These are phyloP conservation scores for Myotis brandtii DNA, from an alignment of 2,113 vertebrate species.

Conservation along the genomic window DNA sequence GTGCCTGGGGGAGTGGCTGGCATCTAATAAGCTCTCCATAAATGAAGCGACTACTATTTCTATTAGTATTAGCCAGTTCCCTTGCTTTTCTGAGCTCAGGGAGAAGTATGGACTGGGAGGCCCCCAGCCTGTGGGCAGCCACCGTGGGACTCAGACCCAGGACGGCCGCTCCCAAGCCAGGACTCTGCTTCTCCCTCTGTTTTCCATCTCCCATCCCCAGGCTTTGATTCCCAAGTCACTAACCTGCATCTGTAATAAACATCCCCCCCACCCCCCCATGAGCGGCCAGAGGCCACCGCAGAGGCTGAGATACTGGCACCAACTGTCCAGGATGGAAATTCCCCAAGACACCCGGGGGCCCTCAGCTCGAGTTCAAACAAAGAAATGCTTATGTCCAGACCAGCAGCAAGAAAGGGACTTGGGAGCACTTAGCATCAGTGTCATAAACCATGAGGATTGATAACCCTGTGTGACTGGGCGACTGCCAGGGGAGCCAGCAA, in stretches of 20 bases:
- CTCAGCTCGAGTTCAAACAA: slow-evolving; percentile 46
- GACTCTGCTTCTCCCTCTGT: not conserved
- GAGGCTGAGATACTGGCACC: not conserved
- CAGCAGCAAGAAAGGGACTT: slow-evolving; percentile 38
- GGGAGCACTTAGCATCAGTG: slow-evolving; percentile 63
- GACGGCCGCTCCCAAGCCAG: not conserved
- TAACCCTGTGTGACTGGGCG: not conserved
- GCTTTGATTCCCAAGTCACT: not conserved
- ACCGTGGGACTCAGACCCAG: no score
- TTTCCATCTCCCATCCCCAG: not conserved
- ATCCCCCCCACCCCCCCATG: not conserved
- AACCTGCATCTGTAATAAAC: not conserved
- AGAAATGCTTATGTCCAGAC: slow-evolving; percentile 56
- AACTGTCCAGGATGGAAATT: slow-evolving; percentile 69
- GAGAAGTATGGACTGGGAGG: not conserved
- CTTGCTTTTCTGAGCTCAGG: not conserved
- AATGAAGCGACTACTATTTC: not conserved
- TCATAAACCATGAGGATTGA: slow-evolving; percentile 65
- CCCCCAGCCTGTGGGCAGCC: no score
- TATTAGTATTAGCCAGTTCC: not conserved
- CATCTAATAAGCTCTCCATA: not conserved
- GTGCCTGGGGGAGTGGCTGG: not conserved
- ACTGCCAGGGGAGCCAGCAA: slow-evolving; percentile 48
- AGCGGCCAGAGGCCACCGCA: not conserved
- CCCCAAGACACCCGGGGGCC: slow-evolving; percentile 65